Evolutionary conservation across 2,797 vertebrate genomes (phyloP).

Genomic region (Coregonus ussuriensis): DNA sequence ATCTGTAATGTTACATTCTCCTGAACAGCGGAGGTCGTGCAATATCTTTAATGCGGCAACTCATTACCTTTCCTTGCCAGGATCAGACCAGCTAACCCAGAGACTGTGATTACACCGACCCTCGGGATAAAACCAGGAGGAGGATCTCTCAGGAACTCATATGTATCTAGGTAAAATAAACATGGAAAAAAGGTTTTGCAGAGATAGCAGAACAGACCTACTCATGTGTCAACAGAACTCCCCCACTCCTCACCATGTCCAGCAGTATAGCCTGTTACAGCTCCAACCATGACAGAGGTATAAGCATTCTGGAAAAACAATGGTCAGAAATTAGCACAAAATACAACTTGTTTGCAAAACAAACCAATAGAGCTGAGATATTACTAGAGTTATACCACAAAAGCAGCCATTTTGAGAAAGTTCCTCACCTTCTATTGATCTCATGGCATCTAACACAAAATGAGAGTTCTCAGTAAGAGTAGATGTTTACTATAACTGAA

Average conservation of each 20-base stretch:
- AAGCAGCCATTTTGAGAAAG: too few species aligned
- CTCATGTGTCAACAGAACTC: neutral
- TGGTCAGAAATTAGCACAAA: neutral
- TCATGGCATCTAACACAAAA: neutral
- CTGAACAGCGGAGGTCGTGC: too few species aligned
- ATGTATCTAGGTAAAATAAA: constrained; percentile 67
- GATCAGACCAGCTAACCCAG: constrained; percentile 74
- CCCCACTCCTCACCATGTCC: constrained; percentile 69
- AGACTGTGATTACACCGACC: constrained; percentile 71
- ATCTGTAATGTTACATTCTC: too few species aligned
- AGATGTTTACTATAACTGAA: neutral
- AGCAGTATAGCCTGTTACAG: constrained; percentile 49
- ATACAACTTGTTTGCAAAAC: neutral
- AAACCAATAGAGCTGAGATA: neutral
- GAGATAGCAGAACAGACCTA: neutral
- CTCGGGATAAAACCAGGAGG: constrained; percentile 80
- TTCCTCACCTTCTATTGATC: too few species aligned
- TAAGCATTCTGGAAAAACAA: constrained; percentile 62
- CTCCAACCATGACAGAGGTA: constrained; percentile 70
- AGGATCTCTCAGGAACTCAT: constrained; percentile 79
- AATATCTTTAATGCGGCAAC: neutral
- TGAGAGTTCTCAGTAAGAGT: neutral
- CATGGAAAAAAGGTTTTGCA: constrained; percentile 2
- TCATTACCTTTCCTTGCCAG: constrained; percentile 77
- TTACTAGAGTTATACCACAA: too few species aligned